A percentile compares a stretch with the other conserved stretches of the same genome.
These are phyloP conservation scores for Batillaria attramentaria DNA, from an alignment of 1,140 invertebrate genomes.

Conservation along the genomic window DNA sequence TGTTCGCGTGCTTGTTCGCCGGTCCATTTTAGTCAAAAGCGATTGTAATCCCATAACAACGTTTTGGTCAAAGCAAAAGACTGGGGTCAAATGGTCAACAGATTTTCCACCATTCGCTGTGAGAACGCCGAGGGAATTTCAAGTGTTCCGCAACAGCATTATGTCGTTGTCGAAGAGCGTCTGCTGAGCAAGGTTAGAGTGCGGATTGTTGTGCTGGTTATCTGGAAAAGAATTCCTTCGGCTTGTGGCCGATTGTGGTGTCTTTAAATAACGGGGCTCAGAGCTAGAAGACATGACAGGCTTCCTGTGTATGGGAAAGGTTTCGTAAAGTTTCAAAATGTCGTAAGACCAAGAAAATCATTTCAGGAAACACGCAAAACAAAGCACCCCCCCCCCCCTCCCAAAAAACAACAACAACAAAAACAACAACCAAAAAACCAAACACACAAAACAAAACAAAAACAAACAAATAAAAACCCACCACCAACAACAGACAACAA, in stretches of 20 bases:
- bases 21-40: background rate
- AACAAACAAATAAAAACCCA: too few species aligned
- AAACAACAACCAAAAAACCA: too few species aligned
- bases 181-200: background rate
- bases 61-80: background rate
- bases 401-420: too few species aligned
- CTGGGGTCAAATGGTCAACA: background rate
- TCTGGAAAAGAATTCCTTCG: background rate
- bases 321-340: background rate
- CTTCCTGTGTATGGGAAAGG: background rate
- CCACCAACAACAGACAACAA: too few species aligned
- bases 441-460: too few species aligned
- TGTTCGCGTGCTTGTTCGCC: background rate
- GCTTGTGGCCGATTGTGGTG: background rate
- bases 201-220: background rate
- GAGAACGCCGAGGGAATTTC: background rate
- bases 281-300: background rate
- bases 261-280: background rate
- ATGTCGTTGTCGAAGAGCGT: background rate
- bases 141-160: background rate
- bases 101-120: background rate
- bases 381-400: too few species aligned
- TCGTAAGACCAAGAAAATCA: background rate
- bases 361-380: too few species aligned
- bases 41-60: background rate